These are phyloP conservation scores for Dryocosmus kuriphilus DNA, from an alignment of 2,888 invertebrate genomes.

Conservation along the genomic window DNA sequence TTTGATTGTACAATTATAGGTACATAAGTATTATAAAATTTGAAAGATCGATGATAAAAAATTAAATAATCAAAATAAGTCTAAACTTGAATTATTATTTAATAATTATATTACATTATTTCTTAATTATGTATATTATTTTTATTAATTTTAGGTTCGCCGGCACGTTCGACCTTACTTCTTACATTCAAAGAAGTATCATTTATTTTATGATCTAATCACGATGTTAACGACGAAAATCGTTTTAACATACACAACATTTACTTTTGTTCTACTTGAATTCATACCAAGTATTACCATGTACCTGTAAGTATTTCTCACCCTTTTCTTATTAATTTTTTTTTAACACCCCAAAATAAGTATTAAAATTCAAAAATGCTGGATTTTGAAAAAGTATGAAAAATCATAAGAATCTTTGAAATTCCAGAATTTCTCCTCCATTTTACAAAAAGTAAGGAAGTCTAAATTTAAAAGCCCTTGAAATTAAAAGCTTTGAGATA, in stretches of 20 bases:
- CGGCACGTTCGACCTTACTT: constrained; percentile 89
- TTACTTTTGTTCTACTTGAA: constrained; percentile 94
- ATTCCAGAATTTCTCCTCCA: too few species aligned
- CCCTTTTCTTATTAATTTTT: neutral
- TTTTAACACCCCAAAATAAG: neutral
- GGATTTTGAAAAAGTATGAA: too few species aligned
- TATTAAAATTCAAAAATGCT: too few species aligned
- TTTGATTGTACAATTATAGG: too few species aligned
- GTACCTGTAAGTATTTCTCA: constrained; percentile 84
- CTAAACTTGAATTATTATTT: neutral
- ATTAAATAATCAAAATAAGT: neutral
- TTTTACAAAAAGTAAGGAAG: too few species aligned
- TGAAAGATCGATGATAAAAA: neutral
- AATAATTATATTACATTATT: neutral
- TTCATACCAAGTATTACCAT: constrained; percentile 87
- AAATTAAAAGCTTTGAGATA: neutral
- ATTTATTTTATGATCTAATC: constrained; percentile 89
- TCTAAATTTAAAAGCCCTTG: too few species aligned
- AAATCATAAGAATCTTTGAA: too few species aligned
- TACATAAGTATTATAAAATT: neutral
- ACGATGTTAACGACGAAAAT: constrained; percentile 91
- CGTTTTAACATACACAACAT: constrained; percentile 92
- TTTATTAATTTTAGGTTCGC: constrained; percentile 82
- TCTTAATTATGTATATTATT: neutral
- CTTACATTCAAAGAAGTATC: constrained; percentile 82